A percentile compares a stretch with the other conserved stretches of the same genome.
Evolutionary conservation across 2,797 vertebrate genomes (phyloP).

Genomic region (Mus caroli): DNA sequence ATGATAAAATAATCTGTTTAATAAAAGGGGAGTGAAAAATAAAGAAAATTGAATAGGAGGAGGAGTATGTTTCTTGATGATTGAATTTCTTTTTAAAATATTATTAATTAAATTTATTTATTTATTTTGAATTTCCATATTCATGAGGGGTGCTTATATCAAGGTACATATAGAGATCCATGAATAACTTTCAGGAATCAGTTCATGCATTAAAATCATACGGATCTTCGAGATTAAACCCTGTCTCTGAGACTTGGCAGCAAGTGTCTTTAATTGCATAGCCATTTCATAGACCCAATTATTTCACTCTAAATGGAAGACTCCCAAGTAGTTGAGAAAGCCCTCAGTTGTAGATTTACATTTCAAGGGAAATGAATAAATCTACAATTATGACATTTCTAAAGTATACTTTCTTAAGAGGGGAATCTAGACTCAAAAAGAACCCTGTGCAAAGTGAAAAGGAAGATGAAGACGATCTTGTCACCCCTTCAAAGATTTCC

Average conservation of each 20-base stretch:
- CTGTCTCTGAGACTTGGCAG: background rate
- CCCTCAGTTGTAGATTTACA: background rate
- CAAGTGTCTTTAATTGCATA: background rate
- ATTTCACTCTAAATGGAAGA: background rate
- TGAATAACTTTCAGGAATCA: background rate
- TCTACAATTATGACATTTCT: background rate
- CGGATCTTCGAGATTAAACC: background rate
- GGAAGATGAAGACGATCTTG: background rate
- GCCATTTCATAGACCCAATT: background rate
- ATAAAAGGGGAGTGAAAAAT: background rate
- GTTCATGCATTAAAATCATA: background rate
- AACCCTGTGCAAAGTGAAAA: conserved; percentile 8
- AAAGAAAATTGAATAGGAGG: background rate
- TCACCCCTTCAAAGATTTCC: background rate
- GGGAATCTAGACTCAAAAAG: background rate
- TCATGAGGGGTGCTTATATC: background rate
- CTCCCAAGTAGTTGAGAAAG: background rate
- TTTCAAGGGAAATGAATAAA: background rate
- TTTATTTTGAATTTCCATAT: background rate
- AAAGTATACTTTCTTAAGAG: background rate
- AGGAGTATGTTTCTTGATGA: background rate
- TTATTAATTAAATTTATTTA: background rate
- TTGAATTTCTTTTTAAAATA: background rate
- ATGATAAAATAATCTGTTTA: background rate
- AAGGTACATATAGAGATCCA: background rate